Base-by-base conservation (phyloP, 2,797 vertebrate genomes). In the Peromyscus melanophrys region DNA sequence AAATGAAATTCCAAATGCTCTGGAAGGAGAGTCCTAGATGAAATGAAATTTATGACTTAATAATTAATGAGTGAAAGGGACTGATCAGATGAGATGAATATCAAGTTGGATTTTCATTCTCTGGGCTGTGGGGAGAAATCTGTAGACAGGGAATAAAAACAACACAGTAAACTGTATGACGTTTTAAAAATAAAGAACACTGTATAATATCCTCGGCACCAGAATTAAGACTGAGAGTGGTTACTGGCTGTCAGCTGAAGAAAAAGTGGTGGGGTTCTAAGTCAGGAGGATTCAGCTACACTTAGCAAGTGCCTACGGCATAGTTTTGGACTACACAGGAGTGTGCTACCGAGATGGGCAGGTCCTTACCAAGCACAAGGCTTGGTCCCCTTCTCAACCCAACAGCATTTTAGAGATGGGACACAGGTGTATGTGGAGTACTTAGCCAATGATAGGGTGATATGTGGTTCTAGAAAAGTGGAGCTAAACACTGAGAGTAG, bases 1-100 rank as follows among this genome's bases (percentile, higher is more conserved):
- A 88, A 95, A 88, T 55, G 63, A 52, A 78, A 67, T 94, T 92
- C 82, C 31, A 76, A 80, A 71, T 84, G 21, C 34, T 52, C 94
- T 96, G 57, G 86, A 55, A 96, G 57, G 52, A 86, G 89, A 92
- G 71, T 90, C 37, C 37, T 78, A 4, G 71, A 52, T 92, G 55
- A 84, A 86, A 82, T 81, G 17, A 89, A 85, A 88, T n/a, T 57
- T 97, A 55, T 96, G 34, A 78, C 14, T 71, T 90, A 77, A 43
- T 55, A 80, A 43, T 83, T 94, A 82, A 81, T n/a, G 10, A 89
- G 13, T 69, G 0, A 88, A 83, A 92, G 49, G 61, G 78, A 81
- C 43, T 75, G 75, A 71, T 31, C 59, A 80, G 29, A 52, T 73
- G 61, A 75, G 55, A 87, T 4, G 21, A 92, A 83, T 49, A 63